Conservation (phyloP, 2,888 invertebrate species). For the Spodoptera exigua region DNA sequence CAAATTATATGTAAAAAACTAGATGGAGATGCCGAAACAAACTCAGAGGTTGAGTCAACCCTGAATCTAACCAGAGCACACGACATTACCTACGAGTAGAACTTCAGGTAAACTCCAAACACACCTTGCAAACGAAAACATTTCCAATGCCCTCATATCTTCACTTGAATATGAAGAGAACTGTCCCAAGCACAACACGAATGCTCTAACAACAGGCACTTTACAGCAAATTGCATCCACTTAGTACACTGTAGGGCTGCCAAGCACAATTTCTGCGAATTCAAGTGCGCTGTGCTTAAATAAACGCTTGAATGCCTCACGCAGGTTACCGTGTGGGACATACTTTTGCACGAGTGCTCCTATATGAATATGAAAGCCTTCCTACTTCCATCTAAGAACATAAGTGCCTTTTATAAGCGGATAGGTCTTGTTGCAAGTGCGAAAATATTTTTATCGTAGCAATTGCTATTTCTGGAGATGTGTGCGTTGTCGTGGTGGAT, state of each 20-base stretch:
- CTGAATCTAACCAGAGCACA: too few relatives aligned
- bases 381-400: too few relatives aligned
- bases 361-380: slow-evolving; percentile 1
- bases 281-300: slow-evolving; percentile 41
- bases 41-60: too few relatives aligned
- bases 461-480: too few relatives aligned
- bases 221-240: slow-evolving; percentile 57
- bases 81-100: too few relatives aligned
- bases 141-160: slow-evolving; percentile 19
- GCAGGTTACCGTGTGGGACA: slow-evolving; percentile 7
- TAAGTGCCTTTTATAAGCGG: too few relatives aligned
- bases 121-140: slow-evolving; percentile 8
- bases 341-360: neutral
- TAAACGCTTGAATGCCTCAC: slow-evolving; percentile 42
- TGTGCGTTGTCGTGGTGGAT: too few relatives aligned
- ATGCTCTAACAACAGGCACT: slow-evolving; percentile 54
- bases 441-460: too few relatives aligned
- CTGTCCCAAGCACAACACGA: slow-evolving; percentile 49
- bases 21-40: too few relatives aligned
- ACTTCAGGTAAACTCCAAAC: slow-evolving; percentile 11
- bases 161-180: slow-evolving; percentile 31
- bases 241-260: slow-evolving; percentile 48
- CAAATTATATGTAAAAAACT: too few relatives aligned
- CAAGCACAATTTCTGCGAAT: slow-evolving; percentile 35
- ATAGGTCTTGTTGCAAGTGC: too few relatives aligned